Evolutionary conservation across 64 coral and sea anemone genomes (phyloP), one percentile per base, ranked within the genome.

Genomic region (Porites australiensis): DNA sequence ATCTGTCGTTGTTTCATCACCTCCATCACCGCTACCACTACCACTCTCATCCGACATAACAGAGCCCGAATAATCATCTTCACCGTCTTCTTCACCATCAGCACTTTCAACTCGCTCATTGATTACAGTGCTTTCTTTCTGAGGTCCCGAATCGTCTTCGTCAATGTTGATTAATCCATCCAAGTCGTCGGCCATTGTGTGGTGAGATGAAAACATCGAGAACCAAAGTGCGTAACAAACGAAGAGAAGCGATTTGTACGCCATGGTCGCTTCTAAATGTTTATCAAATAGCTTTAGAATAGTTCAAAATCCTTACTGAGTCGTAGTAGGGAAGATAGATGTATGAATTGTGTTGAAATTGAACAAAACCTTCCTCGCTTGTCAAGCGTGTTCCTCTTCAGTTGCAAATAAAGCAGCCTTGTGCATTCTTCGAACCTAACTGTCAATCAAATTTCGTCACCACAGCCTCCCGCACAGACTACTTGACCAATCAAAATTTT

Each of bases 361-460:
- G 50, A 0, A 27, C 53, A 5, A 51, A 58, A 45, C 49, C 77
- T 53, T 88, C n/a, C 53, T 60, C 14, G 60, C 60, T 5, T 65
- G 46, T 55, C 65, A 61, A 78, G 14, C 21, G 37, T 52, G 57
- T 44, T 13, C 48, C 44, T 21, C 47, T 43, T 13, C 44, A 16
- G 89, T 93, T 72, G 79, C 90, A 82, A 85, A 69, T 44, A 88
- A 73, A 64, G 87, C 62, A 57, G 64, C 45, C 71, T 82, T 91
- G 50, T 70, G 72, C 93, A 82, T 93, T 89, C 82, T 82, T 82
- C 43, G 13, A 63, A 46, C 5, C 7, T 53, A 19, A 63, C 67
- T 94, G 95, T 96, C 95, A 96, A 96, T 96, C 92, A 96, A 44
- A 72, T 90, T 88, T 91, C 95, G 92, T 96, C 95, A 96, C 72